Conservation (phyloP, 2,797 vertebrate species). For the Cryptoblepharus egeriae region DNA sequence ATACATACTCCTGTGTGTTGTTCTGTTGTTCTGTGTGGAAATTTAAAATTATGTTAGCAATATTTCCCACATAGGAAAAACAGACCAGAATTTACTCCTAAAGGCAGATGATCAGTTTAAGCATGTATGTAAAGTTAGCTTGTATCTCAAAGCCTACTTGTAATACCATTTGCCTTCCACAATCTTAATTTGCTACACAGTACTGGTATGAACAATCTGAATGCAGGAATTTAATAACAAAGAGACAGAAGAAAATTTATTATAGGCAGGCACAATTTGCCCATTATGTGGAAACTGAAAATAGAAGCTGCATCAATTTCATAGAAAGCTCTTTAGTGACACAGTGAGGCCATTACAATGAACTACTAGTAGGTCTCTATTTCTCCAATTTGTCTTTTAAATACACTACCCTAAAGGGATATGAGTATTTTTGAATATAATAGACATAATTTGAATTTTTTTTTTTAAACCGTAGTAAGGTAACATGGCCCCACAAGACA, state of each 20-base stretch:
- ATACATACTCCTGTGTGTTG: neutral
- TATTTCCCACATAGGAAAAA: neutral
- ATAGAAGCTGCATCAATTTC: neutral
- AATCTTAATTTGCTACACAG: constrained; percentile 36
- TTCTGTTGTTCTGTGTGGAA: neutral
- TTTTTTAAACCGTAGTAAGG: too few species aligned
- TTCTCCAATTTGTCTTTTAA: constrained; percentile 6
- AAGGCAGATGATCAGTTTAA: neutral
- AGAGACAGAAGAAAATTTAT: neutral
- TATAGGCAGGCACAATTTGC: constrained; percentile 6
- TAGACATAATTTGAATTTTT: neutral
- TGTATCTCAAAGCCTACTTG: neutral
- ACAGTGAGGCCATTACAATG: constrained; percentile 53
- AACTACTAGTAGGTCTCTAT: constrained; percentile 18
- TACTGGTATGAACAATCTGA: constrained; percentile 10
- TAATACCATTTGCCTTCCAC: constrained; percentile 35
- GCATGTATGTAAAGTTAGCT: neutral
- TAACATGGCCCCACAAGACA: too few species aligned
- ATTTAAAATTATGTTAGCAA: neutral
- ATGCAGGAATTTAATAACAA: neutral
- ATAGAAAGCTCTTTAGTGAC: constrained; percentile 66
- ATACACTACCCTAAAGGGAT: neutral
- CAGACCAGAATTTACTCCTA: neutral
- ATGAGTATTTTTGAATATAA: constrained; percentile 21
- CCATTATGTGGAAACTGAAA: constrained; percentile 37